Percentiles rank a stretch among this genome's conserved stretches.
These are phyloP conservation scores for Poeciliopsis infans DNA, from an alignment of 2,797 vertebrate species.

Conservation along the genomic window DNA sequence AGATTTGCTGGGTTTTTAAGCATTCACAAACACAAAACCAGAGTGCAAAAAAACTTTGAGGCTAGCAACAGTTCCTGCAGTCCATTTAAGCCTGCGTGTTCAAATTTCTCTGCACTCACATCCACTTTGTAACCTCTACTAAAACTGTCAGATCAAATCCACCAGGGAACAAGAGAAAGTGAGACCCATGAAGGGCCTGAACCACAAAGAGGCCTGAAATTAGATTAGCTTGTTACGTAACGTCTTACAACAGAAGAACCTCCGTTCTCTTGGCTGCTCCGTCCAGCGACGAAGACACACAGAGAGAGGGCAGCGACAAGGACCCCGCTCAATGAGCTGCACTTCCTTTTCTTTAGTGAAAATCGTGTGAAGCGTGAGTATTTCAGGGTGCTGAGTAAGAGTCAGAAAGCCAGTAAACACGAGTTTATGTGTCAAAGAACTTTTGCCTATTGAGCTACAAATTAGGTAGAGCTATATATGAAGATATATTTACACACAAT, in stretches of 20 bases:
- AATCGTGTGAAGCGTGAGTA: neutral
- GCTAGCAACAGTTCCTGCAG: slow-evolving; percentile 1
- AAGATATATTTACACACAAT: neutral
- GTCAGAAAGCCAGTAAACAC: neutral
- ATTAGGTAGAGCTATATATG: neutral
- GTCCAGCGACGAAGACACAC: slow-evolving; percentile 23
- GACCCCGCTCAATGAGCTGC: neutral
- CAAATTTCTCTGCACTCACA: slow-evolving; percentile 1
- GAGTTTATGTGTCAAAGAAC: neutral
- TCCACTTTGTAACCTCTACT: neutral
- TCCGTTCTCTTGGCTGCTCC: slow-evolving; percentile 37
- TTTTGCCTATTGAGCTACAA: neutral
- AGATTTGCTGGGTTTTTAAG: slow-evolving; percentile 60
- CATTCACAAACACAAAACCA: slow-evolving; percentile 39
- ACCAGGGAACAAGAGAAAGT: slow-evolving; percentile 32
- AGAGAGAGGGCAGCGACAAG: neutral
- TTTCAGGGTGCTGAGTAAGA: neutral
- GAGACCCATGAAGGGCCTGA: slow-evolving; percentile 40
- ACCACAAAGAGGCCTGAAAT: slow-evolving; percentile 54
- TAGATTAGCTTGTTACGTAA: slow-evolving; percentile 71
- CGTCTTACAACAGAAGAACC: slow-evolving; percentile 47
- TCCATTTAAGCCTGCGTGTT: neutral
- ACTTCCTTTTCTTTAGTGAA: neutral
- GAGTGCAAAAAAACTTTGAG: slow-evolving; percentile 11
- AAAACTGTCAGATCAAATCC: slow-evolving; percentile 23